These are phyloP conservation scores for Chlorodrepanis virens DNA, from an alignment of 2,113 vertebrate species.

Conservation along the genomic window DNA sequence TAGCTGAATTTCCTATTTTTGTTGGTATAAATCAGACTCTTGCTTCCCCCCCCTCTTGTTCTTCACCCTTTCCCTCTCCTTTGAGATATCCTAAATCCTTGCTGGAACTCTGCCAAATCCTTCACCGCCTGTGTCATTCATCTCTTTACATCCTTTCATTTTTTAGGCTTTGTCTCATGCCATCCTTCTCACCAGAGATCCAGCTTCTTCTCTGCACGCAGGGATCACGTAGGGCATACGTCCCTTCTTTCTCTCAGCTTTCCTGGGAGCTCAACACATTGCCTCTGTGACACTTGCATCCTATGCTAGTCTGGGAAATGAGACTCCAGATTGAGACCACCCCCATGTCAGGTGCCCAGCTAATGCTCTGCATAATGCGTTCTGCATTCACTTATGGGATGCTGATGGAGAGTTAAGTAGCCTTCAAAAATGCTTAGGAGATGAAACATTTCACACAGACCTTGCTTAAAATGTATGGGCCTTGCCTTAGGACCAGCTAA, in stretches of 20 bases:
- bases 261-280: constrained; percentile 40
- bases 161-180: constrained; percentile 42
- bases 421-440: not conserved
- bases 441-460: not conserved
- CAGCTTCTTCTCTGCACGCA: not conserved
- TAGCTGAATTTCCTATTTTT: constrained; percentile 67
- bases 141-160: constrained; percentile 25
- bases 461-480: not conserved
- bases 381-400: not conserved
- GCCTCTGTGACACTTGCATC: constrained; percentile 13
- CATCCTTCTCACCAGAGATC: constrained; percentile 1
- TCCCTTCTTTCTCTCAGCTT: constrained; percentile 24
- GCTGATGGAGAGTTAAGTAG: not conserved
- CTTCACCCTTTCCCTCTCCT: constrained; percentile 46
- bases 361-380: constrained; percentile 33
- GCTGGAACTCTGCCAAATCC: constrained; percentile 36
- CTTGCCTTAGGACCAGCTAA: not conserved
- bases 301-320: constrained; percentile 47
- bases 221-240: not conserved
- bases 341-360: constrained; percentile 57
- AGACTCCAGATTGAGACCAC: constrained; percentile 64
- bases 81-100: constrained; percentile 48
- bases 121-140: constrained; percentile 35
- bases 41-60: not conserved
- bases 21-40: constrained; percentile 52